phyloP scores from a whole-genome alignment of 2,888 invertebrate genomes.

The Scaeva pyrastri region DNA sequence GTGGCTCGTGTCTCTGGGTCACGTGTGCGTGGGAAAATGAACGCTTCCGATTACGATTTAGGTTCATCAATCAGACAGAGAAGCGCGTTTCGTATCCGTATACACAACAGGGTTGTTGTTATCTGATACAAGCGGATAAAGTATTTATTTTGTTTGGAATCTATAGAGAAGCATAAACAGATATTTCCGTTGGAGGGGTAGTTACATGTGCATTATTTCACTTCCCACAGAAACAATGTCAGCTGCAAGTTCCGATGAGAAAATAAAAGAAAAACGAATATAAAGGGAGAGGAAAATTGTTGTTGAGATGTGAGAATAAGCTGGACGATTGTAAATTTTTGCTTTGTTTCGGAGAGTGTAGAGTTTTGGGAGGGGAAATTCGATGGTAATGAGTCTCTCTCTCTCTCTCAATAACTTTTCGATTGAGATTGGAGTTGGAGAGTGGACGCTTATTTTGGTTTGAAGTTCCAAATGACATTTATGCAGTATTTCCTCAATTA shows the following conservation, averaged over 20 bases:
- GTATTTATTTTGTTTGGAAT: conserved; percentile 51
- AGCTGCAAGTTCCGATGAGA: conserved; percentile 73
- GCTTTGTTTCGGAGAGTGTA: conserved; percentile 35
- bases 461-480: neutral
- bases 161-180: conserved; percentile 58
- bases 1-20: conserved; percentile 67
- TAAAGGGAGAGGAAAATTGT: conserved; percentile 9
- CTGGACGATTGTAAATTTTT: neutral
- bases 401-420: neutral
- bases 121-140: conserved; percentile 52
- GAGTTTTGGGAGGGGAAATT: conserved; percentile 54
- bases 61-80: conserved; percentile 49
- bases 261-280: conserved; percentile 3
- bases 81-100: conserved; percentile 18
- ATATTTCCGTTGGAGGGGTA: conserved; percentile 20
- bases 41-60: conserved; percentile 58
- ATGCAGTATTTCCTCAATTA: too few relatives aligned
- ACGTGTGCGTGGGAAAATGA: conserved; percentile 73
- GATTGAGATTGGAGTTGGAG: neutral
- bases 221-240: conserved; percentile 71
- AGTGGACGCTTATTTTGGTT: neutral
- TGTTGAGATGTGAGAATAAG: conserved; percentile 21
- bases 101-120: conserved; percentile 42
- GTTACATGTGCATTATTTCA: conserved; percentile 47
- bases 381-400: neutral